These are phyloP conservation scores for Metalampra italica DNA, from an alignment of 2,888 invertebrate species.

Conservation along the genomic window DNA sequence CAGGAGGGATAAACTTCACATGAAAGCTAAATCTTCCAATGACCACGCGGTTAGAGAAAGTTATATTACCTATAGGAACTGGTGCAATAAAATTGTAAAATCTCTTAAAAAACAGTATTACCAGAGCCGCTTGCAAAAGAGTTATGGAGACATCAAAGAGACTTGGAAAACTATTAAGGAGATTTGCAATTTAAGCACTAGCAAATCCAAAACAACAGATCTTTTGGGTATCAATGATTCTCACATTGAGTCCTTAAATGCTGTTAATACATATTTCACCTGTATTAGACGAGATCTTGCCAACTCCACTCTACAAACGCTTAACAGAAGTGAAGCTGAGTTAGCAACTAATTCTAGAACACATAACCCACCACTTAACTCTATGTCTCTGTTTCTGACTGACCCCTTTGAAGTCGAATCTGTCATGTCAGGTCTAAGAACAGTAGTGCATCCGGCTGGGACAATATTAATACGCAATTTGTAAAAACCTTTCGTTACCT, in stretches of 20 bases:
- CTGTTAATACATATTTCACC: background rate
- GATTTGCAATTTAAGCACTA: background rate
- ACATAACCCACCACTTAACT: background rate
- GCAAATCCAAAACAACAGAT: background rate
- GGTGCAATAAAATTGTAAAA: no score
- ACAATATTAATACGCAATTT: slow-evolving; percentile 6
- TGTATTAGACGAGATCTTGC: background rate
- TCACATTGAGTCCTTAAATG: background rate
- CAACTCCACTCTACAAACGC: background rate
- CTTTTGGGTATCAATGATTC: background rate
- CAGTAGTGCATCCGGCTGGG: slow-evolving; percentile 6
- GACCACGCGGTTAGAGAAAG: background rate
- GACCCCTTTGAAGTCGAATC: background rate
- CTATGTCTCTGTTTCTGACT: background rate
- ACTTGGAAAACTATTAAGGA: background rate
- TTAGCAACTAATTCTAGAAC: background rate
- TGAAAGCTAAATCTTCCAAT: background rate
- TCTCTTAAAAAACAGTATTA: no score
- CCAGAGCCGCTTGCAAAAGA: no score
- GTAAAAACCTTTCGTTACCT: slow-evolving; percentile 1
- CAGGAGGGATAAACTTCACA: background rate
- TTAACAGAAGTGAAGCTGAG: background rate
- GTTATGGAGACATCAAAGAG: background rate
- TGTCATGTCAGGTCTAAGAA: background rate
- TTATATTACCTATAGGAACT: no score